Percentiles rank a stretch among this genome's conserved stretches.
phyloP scores from a whole-genome alignment of 2,888 invertebrate species.

The Sarcophaga variegata region DNA sequence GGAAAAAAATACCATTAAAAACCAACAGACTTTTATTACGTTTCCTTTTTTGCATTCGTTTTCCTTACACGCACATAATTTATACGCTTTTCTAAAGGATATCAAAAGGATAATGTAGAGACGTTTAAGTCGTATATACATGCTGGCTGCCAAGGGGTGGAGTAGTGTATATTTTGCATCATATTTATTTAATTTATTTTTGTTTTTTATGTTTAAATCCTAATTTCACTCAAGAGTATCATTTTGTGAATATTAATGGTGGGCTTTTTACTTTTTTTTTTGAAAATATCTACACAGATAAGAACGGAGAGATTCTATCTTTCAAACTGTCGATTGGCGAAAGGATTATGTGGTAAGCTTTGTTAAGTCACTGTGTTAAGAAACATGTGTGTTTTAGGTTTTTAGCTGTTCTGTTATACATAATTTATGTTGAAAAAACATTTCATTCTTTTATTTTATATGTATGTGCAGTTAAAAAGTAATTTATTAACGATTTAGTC shows the following conservation, averaged over 20 bases:
- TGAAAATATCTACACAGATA: constrained; percentile 17
- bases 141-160: not conserved
- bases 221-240: constrained; percentile 61
- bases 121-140: not conserved
- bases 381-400: constrained; percentile 27
- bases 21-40: not conserved
- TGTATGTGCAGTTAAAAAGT: constrained; percentile 12
- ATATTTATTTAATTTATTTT: constrained; percentile 49
- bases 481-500: constrained; percentile 45
- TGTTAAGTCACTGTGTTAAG: constrained; percentile 20
- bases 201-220: constrained; percentile 53
- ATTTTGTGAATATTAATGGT: constrained; percentile 57
- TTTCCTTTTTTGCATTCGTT: constrained; percentile 6
- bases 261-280: constrained; percentile 29
- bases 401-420: constrained; percentile 29
- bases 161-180: not conserved
- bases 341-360: constrained; percentile 63
- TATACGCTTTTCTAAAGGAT: not conserved
- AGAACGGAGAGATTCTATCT: not conserved
- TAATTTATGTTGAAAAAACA: constrained; percentile 54
- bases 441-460: constrained; percentile 21
- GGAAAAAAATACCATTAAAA: not conserved
- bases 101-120: not conserved
- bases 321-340: constrained; percentile 40
- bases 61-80: not conserved